These are phyloP conservation scores for Cybosia mesomella DNA, from an alignment of 2,888 invertebrate species.

Conservation along the genomic window DNA sequence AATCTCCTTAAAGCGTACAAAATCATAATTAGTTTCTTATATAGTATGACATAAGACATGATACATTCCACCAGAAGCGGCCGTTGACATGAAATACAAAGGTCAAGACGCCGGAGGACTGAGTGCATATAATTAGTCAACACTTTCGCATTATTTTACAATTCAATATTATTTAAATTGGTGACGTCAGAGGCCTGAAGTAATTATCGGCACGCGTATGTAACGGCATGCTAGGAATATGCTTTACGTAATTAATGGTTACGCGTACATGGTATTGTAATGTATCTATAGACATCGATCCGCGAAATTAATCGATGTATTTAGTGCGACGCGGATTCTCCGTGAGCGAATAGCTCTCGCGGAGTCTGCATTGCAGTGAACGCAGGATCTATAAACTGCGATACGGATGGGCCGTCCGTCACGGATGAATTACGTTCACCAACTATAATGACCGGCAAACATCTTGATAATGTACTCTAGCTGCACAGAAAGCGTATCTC, in stretches of 20 bases:
- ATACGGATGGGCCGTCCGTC: too few species aligned
- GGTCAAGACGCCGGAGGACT: slow-evolving; percentile 63
- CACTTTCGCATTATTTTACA: slow-evolving; percentile 59
- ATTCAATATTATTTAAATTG: slow-evolving; percentile 56
- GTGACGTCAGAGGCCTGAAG: slow-evolving; percentile 63
- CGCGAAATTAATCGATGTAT: slow-evolving; percentile 13
- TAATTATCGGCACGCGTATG: slow-evolving; percentile 57
- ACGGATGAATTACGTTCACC: too few species aligned
- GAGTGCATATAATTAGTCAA: slow-evolving; percentile 61
- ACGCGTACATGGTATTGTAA: slow-evolving; percentile 43
- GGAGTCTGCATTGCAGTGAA: too few species aligned
- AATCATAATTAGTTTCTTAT: slow-evolving; percentile 59
- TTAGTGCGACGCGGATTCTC: background rate
- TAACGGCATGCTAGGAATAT: slow-evolving; percentile 54
- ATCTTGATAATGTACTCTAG: too few species aligned
- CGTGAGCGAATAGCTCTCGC: background rate
- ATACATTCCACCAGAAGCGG: slow-evolving; percentile 55
- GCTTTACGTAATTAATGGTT: slow-evolving; percentile 58
- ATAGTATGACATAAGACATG: slow-evolving; percentile 59
- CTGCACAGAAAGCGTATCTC: too few species aligned
- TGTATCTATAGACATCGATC: slow-evolving; percentile 38
- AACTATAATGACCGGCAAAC: too few species aligned
- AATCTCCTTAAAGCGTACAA: slow-evolving; percentile 52
- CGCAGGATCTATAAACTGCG: too few species aligned
- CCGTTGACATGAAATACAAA: slow-evolving; percentile 72